Percentiles rank a stretch among this genome's conserved stretches.
Evolutionary conservation across 1,140 invertebrate species (phyloP).

Genomic region (Dinoponera quadriceps): DNA sequence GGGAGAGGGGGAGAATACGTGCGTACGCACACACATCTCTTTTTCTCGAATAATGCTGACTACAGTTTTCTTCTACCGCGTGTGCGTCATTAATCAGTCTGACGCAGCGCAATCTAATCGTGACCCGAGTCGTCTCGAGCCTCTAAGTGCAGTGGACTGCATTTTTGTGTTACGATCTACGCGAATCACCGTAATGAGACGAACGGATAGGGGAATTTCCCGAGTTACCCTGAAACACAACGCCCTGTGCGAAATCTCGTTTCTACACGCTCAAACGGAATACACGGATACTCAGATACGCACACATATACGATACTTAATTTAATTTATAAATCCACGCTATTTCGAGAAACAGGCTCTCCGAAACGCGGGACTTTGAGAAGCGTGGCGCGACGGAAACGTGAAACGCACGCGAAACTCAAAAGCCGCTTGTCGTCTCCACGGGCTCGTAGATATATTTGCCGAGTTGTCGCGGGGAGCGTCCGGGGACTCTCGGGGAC

Average conservation of each 20-base stretch:
- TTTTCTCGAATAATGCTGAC: slow-evolving; percentile 19
- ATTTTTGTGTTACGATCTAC: neutral
- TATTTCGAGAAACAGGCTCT: too few relatives aligned
- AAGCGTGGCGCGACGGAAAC: slow-evolving; percentile 21
- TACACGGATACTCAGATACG: too few relatives aligned
- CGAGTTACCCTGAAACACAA: too few relatives aligned
- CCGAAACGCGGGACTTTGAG: slow-evolving; percentile 6
- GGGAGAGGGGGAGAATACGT: too few relatives aligned
- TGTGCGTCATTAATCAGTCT: slow-evolving; percentile 46
- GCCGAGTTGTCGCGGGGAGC: slow-evolving; percentile 73
- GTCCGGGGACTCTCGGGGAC: slow-evolving; percentile 78
- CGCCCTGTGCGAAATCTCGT: too few relatives aligned
- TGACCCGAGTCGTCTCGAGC: neutral
- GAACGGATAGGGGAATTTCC: neutral
- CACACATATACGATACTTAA: too few relatives aligned
- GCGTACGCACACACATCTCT: too few relatives aligned
- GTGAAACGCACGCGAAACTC: slow-evolving; percentile 40
- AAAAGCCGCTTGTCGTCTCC: slow-evolving; percentile 41
- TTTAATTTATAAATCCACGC: too few relatives aligned
- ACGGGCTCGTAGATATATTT: slow-evolving; percentile 80
- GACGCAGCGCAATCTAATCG: slow-evolving; percentile 30
- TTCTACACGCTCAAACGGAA: too few relatives aligned
- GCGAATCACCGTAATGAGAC: neutral
- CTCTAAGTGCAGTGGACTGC: slow-evolving; percentile 11
- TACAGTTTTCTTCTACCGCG: neutral